Evolutionary conservation across 2,888 invertebrate genomes (phyloP), one percentile per base, ranked within the genome.

Genomic region (Troides aeacus): DNA sequence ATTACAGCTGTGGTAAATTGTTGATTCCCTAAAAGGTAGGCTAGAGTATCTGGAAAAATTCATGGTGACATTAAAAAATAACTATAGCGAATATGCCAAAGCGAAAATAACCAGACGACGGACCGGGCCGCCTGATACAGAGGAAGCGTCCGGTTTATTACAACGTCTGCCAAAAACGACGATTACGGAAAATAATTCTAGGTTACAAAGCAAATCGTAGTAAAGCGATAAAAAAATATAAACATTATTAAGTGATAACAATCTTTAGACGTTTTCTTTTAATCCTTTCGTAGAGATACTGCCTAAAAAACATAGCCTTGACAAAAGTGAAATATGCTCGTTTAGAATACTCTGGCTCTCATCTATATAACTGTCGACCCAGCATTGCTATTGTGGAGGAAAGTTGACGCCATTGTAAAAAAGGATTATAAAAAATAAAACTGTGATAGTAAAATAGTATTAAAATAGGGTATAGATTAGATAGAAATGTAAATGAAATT

Each of bases 81-180:
- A 57, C 5, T 23, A 21, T 57, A 17, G 18, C 64, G 17, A 23
- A 57, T 56, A 39, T 57, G 57, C 57, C 57, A 57, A 21, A 57
- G 21, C 57, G 57, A 57, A 57, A 57, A 57, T 57, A 57, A 57
- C 57, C 57, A 57, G 21, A n/a, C n/a, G 18, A 56, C 56, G 18
- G 21, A 7, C n/a, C 57, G n/a, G 6, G 57, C 10, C 21, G 21
- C 18, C 18, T 57, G 56, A 21, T 23, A 21, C 7, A 4, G 21
- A 7, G 57, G 21, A 21, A 57, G 57, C 57, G 21, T 21, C n/a
- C n/a, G n/a, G 21, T 21, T 57, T 57, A 21, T n/a, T 21, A 57
- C 57, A 57, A 21, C 21, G 57, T 23, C 21, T 57, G 57, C 57
- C 57, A 57, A 57, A 21, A n/a, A 57, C 2, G 21, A 57, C 57